Percentiles rank a stretch among this genome's conserved stretches.
Conservation (phyloP, 2,888 invertebrate species). For the Alcis repandata region DNA sequence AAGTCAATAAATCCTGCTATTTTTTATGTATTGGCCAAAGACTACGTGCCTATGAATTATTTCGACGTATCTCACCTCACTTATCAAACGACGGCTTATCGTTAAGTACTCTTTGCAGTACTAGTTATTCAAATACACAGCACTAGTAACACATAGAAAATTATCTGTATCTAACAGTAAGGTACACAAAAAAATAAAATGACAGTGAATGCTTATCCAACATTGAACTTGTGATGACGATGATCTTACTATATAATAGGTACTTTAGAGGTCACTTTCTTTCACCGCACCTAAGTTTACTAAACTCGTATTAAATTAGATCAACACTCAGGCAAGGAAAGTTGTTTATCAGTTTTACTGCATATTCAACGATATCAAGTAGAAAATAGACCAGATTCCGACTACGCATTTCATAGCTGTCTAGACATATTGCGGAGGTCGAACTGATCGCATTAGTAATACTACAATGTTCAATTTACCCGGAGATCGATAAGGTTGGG, state of each 20-base stretch:
- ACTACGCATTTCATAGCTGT: slow-evolving; percentile 4
- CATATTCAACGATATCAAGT: slow-evolving; percentile 34
- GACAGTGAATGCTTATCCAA: no score
- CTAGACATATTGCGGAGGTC: slow-evolving; percentile 2
- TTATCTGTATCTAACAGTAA: no score
- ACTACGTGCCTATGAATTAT: no score
- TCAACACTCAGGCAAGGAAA: slow-evolving; percentile 32
- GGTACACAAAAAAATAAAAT: no score
- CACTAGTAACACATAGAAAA: no score
- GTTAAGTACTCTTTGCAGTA: no score
- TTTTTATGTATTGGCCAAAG: neutral
- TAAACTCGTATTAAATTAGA: slow-evolving; percentile 3
- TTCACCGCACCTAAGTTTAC: slow-evolving; percentile 19
- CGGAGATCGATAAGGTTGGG: slow-evolving; percentile 13
- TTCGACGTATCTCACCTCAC: no score
- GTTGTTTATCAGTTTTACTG: slow-evolving; percentile 42
- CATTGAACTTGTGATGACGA: no score
- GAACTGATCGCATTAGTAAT: slow-evolving; percentile 8
- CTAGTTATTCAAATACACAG: no score
- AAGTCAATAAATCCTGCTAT: no score
- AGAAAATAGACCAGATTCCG: slow-evolving; percentile 42
- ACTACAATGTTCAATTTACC: slow-evolving; percentile 4
- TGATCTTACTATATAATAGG: no score
- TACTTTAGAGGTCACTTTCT: slow-evolving; percentile 23
- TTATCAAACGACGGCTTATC: no score